phyloP scores from a whole-genome alignment of 2,888 invertebrate species.

The Mesopsocus fuscifrons region DNA sequence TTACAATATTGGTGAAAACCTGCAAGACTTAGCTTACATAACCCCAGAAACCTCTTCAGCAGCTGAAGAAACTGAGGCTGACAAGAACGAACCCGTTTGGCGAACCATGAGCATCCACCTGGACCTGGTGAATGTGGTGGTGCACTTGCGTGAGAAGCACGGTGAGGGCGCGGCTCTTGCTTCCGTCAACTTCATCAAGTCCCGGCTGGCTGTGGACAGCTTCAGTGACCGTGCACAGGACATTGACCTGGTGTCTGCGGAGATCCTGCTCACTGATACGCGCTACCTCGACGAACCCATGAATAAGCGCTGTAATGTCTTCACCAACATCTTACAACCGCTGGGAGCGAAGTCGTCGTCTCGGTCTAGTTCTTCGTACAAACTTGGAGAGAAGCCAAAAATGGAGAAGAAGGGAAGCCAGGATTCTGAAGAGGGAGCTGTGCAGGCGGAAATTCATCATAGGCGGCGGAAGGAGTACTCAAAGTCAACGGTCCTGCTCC shows the following conservation, averaged over 20 bases:
- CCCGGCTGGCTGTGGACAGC: constrained; percentile 65
- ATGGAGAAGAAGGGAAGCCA: not conserved
- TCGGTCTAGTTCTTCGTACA: constrained; percentile 3
- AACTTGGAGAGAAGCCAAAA: not conserved
- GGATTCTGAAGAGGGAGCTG: constrained; percentile 28
- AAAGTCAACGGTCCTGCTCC: constrained; percentile 73
- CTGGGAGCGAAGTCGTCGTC: constrained; percentile 29
- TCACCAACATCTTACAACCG: constrained; percentile 76
- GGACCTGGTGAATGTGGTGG: constrained; percentile 69
- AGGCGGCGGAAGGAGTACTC: constrained; percentile 45
- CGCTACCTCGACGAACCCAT: constrained; percentile 27
- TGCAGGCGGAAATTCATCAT: constrained; percentile 58
- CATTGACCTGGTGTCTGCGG: constrained; percentile 81
- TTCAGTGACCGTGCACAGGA: constrained; percentile 80
- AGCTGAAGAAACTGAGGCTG: not conserved
- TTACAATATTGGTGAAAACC: constrained; percentile 75
- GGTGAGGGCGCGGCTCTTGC: constrained; percentile 40
- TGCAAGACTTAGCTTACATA: constrained; percentile 33
- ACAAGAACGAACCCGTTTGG: constrained; percentile 33
- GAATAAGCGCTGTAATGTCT: constrained; percentile 63
- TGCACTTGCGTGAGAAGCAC: constrained; percentile 43
- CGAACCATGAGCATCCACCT: constrained; percentile 59
- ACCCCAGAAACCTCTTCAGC: constrained; percentile 11
- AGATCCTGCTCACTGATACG: constrained; percentile 64
- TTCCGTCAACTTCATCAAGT: constrained; percentile 81